Evolutionary conservation across 2,888 invertebrate species (phyloP).

Genomic region (Mythimna ferrago): DNA sequence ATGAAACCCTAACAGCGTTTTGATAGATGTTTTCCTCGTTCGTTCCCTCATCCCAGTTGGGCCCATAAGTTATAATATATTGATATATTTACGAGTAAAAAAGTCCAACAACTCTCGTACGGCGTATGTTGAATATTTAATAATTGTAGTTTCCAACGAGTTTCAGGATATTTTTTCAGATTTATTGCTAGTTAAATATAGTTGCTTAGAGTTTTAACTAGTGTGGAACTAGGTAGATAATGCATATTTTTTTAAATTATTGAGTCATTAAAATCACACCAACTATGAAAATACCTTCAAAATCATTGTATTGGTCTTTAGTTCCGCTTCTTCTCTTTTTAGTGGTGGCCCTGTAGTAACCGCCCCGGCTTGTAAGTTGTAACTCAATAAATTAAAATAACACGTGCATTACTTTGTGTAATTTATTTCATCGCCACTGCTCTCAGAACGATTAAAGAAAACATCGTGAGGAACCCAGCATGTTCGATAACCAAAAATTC

Average conservation of each 20-base stretch:
- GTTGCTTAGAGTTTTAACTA: conserved; percentile 4
- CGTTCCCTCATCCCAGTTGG: conserved; percentile 25
- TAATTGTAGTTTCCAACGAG: conserved; percentile 46
- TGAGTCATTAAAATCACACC: too few species aligned
- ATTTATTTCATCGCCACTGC: too few species aligned
- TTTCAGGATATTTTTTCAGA: conserved; percentile 10
- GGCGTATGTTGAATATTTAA: conserved; percentile 52
- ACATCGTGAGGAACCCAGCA: too few species aligned
- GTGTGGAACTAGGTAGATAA: neutral
- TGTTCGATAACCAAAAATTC: too few species aligned
- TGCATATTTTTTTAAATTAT: neutral
- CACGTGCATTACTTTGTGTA: too few species aligned
- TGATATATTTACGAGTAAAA: conserved; percentile 55
- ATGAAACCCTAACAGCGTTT: conserved; percentile 20
- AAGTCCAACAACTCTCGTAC: conserved; percentile 31
- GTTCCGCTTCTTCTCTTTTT: too few species aligned
- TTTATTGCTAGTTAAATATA: conserved; percentile 3
- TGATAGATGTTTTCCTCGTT: conserved; percentile 48
- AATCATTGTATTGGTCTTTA: too few species aligned
- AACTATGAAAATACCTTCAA: too few species aligned
- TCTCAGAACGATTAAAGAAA: too few species aligned
- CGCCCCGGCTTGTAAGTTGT: too few species aligned
- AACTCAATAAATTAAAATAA: too few species aligned
- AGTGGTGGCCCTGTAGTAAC: too few species aligned
- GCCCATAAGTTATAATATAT: conserved; percentile 55